phyloP scores from a whole-genome alignment of 2,113 vertebrate genomes.

The Psammodynastes pulverulentus region DNA sequence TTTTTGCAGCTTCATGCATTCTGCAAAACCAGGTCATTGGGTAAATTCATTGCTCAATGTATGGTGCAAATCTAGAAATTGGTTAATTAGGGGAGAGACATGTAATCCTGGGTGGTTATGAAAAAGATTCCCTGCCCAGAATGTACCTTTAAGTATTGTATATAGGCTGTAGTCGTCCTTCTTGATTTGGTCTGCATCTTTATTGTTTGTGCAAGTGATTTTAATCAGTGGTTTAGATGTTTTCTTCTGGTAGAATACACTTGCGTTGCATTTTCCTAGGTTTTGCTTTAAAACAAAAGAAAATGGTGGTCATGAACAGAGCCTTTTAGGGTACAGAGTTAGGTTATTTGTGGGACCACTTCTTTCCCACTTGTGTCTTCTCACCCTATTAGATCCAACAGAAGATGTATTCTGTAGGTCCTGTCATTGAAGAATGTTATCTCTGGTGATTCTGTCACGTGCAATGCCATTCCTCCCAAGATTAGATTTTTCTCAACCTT shows the following conservation, averaged over 20 bases:
- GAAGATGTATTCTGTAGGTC: neutral
- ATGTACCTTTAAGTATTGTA: conserved; percentile 43
- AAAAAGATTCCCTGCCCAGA: too few species aligned
- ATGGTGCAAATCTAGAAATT: neutral
- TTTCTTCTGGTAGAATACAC: conserved; percentile 60
- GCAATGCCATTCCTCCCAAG: neutral
- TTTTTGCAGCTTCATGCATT: neutral
- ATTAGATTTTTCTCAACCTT: neutral
- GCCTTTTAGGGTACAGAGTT: neutral
- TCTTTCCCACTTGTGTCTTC: neutral
- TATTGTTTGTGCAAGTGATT: conserved; percentile 53
- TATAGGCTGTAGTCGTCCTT: conserved; percentile 63
- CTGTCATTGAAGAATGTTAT: neutral
- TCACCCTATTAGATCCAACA: neutral
- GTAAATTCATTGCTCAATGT: neutral
- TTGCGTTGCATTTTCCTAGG: conserved; percentile 64
- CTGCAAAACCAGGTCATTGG: neutral
- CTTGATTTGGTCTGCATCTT: conserved; percentile 29
- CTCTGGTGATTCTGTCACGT: neutral
- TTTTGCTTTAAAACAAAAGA: conserved; percentile 35
- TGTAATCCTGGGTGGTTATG: neutral
- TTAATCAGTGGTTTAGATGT: conserved; percentile 57
- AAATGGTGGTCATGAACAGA: neutral
- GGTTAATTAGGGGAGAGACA: neutral
- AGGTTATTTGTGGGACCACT: neutral